Conservation (phyloP, 64 coral and sea anemone genomes). For the Hydrozoanthus tunicans region DNA sequence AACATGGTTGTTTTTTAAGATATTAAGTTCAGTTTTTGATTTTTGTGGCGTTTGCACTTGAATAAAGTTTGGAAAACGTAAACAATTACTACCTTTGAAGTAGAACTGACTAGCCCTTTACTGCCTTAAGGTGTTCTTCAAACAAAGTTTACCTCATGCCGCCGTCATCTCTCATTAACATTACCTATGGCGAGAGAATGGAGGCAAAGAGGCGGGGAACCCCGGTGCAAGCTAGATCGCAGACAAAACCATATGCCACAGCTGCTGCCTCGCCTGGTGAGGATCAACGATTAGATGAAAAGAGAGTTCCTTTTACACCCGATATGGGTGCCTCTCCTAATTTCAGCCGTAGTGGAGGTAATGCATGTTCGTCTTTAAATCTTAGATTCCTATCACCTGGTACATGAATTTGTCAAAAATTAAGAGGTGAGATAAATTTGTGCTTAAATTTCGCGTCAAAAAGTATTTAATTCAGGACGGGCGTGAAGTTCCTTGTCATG, state of each 20-base stretch:
- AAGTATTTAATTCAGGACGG: too few species aligned
- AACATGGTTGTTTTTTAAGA: too few species aligned
- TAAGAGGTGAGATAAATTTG: too few species aligned
- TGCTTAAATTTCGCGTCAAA: too few species aligned
- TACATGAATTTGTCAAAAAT: not conserved
- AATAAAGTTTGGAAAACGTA: too few species aligned
- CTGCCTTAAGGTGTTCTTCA: conserved; percentile 53
- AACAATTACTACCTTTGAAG: too few species aligned
- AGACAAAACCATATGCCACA: conserved; percentile 26
- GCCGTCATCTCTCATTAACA: conserved; percentile 67
- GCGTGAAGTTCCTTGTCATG: too few species aligned
- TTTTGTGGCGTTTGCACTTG: too few species aligned
- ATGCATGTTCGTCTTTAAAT: conserved; percentile 1
- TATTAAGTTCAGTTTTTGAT: too few species aligned
- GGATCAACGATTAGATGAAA: not conserved
- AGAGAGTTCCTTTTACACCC: conserved; percentile 29
- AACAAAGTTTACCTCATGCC: conserved; percentile 73
- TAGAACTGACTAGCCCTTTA: not conserved
- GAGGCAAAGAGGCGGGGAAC: conserved; percentile 69
- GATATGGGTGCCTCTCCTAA: conserved; percentile 58
- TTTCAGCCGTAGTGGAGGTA: conserved; percentile 7
- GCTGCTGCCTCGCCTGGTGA: conserved; percentile 25
- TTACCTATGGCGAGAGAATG: conserved; percentile 76
- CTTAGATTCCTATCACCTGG: conserved; percentile 57
- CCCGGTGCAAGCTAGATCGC: conserved; percentile 17